Conservation (phyloP, 2,797 vertebrate species). For the Tamandua tetradactyla region DNA sequence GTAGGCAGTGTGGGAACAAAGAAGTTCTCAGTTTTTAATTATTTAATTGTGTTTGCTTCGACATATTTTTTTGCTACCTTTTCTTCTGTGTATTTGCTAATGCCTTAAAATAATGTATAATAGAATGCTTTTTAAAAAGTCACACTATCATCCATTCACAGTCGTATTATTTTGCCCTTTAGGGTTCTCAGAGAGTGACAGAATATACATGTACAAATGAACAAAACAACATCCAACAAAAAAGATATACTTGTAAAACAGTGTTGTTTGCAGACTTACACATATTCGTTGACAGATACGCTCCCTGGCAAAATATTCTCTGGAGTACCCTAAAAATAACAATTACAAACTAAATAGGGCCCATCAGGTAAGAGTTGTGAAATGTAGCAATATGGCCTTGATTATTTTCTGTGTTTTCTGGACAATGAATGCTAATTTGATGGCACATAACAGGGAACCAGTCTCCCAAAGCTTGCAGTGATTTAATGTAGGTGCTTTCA, state of each 20-base stretch:
- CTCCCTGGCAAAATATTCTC: background rate
- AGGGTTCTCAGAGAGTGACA: background rate
- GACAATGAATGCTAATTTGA: background rate
- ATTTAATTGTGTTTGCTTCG: background rate
- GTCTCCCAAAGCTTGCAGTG: background rate
- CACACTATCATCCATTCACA: background rate
- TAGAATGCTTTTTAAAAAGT: background rate
- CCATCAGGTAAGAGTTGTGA: background rate
- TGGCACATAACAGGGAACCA: background rate
- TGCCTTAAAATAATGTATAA: background rate
- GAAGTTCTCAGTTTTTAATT: background rate
- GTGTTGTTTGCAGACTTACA: background rate
- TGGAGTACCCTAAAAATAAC: background rate
- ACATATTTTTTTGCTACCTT: background rate
- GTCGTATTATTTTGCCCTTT: background rate
- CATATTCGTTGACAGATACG: background rate
- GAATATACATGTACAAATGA: background rate
- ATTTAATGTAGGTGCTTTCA: background rate
- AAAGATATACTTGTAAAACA: background rate
- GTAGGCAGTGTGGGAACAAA: too few relatives aligned
- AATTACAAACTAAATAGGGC: background rate
- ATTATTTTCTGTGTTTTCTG: background rate
- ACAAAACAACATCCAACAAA: background rate
- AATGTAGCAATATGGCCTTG: background rate
- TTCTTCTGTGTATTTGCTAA: background rate